Conservation (phyloP, 2,888 invertebrate genomes). For the Leucania comma region DNA sequence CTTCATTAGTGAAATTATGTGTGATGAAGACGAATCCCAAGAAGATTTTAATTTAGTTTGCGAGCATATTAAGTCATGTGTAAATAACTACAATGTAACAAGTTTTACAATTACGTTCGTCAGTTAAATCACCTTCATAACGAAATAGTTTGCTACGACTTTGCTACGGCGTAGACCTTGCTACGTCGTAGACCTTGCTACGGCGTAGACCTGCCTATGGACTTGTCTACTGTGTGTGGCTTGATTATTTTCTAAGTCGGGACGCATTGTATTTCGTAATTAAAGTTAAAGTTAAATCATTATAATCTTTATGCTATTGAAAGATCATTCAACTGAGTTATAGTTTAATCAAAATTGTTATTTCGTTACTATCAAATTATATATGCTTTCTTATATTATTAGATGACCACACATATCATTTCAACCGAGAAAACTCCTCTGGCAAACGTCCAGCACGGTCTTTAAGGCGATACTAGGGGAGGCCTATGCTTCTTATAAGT, state of each 20-base stretch:
- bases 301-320: slow-evolving; percentile 9
- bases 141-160: slow-evolving; percentile 46
- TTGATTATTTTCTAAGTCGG: slow-evolving; percentile 28
- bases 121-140: slow-evolving; percentile 40
- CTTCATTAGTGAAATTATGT: slow-evolving; percentile 5
- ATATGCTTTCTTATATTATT: no score
- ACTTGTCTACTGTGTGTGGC: slow-evolving; percentile 6
- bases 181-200: slow-evolving; percentile 37
- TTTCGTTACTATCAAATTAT: neutral
- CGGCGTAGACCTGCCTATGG: slow-evolving; percentile 18
- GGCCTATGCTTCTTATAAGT: no score
- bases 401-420: no score
- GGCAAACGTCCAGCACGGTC: no score
- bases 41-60: slow-evolving; percentile 34
- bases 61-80: slow-evolving; percentile 41
- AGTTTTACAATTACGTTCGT: slow-evolving; percentile 44
- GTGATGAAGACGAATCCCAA: neutral
- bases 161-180: slow-evolving; percentile 36
- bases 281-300: slow-evolving; percentile 28
- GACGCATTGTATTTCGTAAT: slow-evolving; percentile 22
- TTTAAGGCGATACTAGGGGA: no score
- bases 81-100: slow-evolving; percentile 29
- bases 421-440: no score
- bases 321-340: neutral
- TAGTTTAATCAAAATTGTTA: neutral